Evolutionary conservation across 2,797 vertebrate genomes (phyloP).

Genomic region (Silurus lanzhouensis): DNA sequence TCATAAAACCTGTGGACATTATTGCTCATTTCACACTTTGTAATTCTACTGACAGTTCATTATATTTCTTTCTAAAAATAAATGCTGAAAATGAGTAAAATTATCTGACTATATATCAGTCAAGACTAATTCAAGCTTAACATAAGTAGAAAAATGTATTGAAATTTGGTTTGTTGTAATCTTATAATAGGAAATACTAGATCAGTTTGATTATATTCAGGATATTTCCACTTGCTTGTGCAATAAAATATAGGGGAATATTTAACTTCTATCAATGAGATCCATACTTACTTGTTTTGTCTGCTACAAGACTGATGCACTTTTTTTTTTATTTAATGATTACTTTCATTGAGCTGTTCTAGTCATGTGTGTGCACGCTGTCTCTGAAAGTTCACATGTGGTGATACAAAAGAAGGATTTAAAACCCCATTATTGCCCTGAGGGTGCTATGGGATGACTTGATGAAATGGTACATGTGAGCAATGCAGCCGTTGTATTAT

Average conservation of each 20-base stretch:
- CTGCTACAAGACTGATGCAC: neutral
- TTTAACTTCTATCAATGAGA: neutral
- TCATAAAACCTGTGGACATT: too few relatives aligned
- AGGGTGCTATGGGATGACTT: constrained; percentile 34
- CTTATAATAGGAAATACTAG: too few relatives aligned
- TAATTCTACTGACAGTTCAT: too few relatives aligned
- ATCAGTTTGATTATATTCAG: too few relatives aligned
- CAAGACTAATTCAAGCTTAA: too few relatives aligned
- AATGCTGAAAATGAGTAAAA: too few relatives aligned
- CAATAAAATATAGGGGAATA: neutral
- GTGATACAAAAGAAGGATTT: constrained; percentile 46
- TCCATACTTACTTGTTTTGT: neutral
- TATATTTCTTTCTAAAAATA: too few relatives aligned
- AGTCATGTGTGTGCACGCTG: constrained; percentile 13
- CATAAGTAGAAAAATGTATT: too few relatives aligned
- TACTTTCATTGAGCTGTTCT: constrained; percentile 4
- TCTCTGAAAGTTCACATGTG: constrained; percentile 10
- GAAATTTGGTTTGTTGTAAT: too few relatives aligned
- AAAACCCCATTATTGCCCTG: constrained; percentile 27
- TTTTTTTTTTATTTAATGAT: neutral
- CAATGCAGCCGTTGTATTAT: constrained; percentile 21
- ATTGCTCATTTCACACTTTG: too few relatives aligned
- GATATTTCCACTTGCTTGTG: too few relatives aligned
- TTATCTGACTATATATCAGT: too few relatives aligned
- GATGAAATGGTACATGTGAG: constrained; percentile 29